A percentile compares a stretch with the other conserved stretches of the same genome.
phyloP scores from a whole-genome alignment of 2,113 vertebrate species.

The Sander lucioperca region DNA sequence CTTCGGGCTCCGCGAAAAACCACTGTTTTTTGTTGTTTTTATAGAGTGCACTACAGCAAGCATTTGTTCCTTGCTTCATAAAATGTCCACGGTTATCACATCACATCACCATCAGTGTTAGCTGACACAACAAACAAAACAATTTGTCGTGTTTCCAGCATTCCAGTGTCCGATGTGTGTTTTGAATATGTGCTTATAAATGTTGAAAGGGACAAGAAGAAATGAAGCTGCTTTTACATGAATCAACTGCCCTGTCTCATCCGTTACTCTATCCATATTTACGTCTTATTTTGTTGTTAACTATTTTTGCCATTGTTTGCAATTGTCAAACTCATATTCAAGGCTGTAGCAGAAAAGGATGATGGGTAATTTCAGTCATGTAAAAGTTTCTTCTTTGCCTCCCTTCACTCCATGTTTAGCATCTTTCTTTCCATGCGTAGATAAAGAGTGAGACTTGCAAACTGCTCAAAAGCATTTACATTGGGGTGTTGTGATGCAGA shows the following conservation, averaged over 20 bases:
- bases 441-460: conserved; percentile 43
- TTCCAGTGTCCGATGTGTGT: conserved; percentile 47
- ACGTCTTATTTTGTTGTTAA: conserved; percentile 16
- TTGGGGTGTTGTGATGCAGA: conserved; percentile 56
- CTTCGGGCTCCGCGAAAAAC: neutral
- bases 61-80: conserved; percentile 23
- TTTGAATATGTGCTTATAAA: conserved; percentile 47
- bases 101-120: conserved; percentile 32
- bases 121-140: conserved; percentile 25
- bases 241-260: conserved; percentile 18
- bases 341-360: conserved; percentile 46
- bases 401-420: conserved; percentile 58
- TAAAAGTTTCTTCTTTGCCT: conserved; percentile 59
- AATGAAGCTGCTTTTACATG: conserved; percentile 55
- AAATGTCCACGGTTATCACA: conserved; percentile 20
- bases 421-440: conserved; percentile 47
- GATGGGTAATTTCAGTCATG: conserved; percentile 65
- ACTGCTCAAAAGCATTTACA: conserved; percentile 60
- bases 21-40: neutral
- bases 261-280: conserved; percentile 5
- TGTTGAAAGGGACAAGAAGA: conserved; percentile 53
- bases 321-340: conserved; percentile 37
- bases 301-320: conserved; percentile 16
- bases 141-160: conserved; percentile 24
- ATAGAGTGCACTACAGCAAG: conserved; percentile 2